Conservation (phyloP, 1,140 invertebrate species). For the Ephestia elutella region DNA sequence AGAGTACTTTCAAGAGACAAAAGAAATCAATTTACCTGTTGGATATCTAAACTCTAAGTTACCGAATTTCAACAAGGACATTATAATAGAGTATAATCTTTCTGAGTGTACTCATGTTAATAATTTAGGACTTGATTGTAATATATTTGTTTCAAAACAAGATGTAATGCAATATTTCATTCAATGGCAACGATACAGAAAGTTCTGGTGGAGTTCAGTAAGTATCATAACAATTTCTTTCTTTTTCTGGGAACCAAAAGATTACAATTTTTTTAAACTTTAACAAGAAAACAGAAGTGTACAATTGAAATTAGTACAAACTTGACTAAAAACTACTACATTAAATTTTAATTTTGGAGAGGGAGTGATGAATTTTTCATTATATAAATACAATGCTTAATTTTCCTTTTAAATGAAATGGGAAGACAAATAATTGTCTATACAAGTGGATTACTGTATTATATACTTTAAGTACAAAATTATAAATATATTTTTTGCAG, state of each 20-base stretch:
- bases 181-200: constrained; percentile 82
- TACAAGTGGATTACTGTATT: no score
- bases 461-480: no score
- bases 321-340: no score
- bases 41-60: constrained; percentile 35
- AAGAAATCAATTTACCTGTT: constrained; percentile 23
- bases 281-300: no score
- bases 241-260: no score
- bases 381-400: no score
- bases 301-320: no score
- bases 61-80: constrained; percentile 22
- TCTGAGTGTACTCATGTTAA: constrained; percentile 17
- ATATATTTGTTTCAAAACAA: constrained; percentile 37
- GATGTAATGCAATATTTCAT: constrained; percentile 77
- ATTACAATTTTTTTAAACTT: no score
- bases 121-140: constrained; percentile 30
- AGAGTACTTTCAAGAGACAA: constrained; percentile 10
- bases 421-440: no score
- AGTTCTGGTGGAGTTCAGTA: constrained; percentile 87
- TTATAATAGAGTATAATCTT: constrained; percentile 21
- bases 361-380: no score
- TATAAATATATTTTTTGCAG: constrained; percentile 54
- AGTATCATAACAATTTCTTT: constrained; percentile 44
- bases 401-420: no score
- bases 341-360: no score